Evolutionary conservation across 2,797 vertebrate species (phyloP), one percentile per base, ranked within the genome.

Genomic region (Arctocebus calabarensis): DNA sequence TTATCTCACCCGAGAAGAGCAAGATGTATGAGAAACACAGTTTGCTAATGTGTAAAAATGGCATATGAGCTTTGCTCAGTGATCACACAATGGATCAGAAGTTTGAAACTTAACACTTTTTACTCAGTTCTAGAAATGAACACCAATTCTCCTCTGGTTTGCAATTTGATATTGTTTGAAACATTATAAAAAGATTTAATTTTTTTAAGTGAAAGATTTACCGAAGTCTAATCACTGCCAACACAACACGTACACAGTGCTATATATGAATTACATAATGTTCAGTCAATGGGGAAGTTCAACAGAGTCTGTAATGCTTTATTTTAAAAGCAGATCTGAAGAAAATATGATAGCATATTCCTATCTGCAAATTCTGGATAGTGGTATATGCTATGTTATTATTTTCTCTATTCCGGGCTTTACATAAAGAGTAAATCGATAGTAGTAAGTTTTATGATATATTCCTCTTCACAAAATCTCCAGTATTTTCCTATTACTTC

Each of bases 321-420:
- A 61, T 61, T 86, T 83, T 29, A 73, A 91, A 89, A 75, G 27
- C 2, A 84, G 10, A 68, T 68, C 10, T 25, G 34, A 88, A 48
- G 40, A 10, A 94, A 77, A 74, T 82, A 84, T 3, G 1, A n/a
- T 37, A 66, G 25, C 84, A 87, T 81, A 12, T 81, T 87, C 25
- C n/a, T 17, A 89, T 86, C 55, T 68, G 82, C 27, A 66, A 40
- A 81, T 57, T 93, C n/a, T 74, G 7, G 20, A 34, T 55, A 75
- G 27, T 3, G 16, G 37, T 40, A 52, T 19, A 43, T 64, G 7
- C 27, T 34, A 40, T 23, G n/a, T 78, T 61, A 71, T 70, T 79
- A 43, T 88, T 90, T 88, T 81, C 66, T 92, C 57, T 88, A 25
- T 74, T 84, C 74, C 85, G 66, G 52, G 77, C n/a, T 71, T 89